Base-by-base conservation (phyloP, 2,797 vertebrate genomes). In the Coregonus sp. region DNA sequence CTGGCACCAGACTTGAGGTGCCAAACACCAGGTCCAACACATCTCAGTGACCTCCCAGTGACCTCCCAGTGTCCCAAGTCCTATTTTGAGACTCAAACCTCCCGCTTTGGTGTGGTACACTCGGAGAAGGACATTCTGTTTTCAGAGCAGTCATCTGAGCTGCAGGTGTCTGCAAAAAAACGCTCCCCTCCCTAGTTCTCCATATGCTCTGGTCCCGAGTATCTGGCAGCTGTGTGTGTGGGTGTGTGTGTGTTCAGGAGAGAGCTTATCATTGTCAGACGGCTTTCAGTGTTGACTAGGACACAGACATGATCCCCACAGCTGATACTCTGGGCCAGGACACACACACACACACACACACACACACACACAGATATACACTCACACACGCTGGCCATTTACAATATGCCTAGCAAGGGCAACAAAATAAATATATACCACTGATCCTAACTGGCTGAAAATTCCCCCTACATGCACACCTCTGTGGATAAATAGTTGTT, bases 201-300 rank as follows among this genome's bases (percentile, higher is more conserved):
- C 84, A 84, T 84, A 83, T 86, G 86, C 78, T 76, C 47, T 3
- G 71, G 78, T 75, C 85, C 80, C 40, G 75, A 80, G 78, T 72
- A 71, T 86, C 80, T 83, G 85, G 74, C 81, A 68, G 75, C 47
- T 18, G 18, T 16, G 54, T 56, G 54, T 56, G 54, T 66, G 63
- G 2, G 54, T 59, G 54, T 59, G 5, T 59, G 40, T 47, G 40
- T 47, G 40, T 47, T 47, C 86, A 80, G 68, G 50, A 72, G 75
- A 52, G 47, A 78, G 81, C 63, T 87, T 81, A 83, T 91, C 83
- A 72, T 75, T 84, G 86, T 85, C 63, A 70, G 70, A 70, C 81
- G 83, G 78, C 86, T 85, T 87, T 79, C 81, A 77, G 81, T 65
- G 71, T 77, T 11, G 75, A 80, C 74, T 82, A 47, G 76, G 18